A percentile compares a stretch with the other conserved stretches of the same genome.
These are phyloP conservation scores for Harpagoxenus sublaevis DNA, from an alignment of 2,888 invertebrate genomes.

Conservation along the genomic window DNA sequence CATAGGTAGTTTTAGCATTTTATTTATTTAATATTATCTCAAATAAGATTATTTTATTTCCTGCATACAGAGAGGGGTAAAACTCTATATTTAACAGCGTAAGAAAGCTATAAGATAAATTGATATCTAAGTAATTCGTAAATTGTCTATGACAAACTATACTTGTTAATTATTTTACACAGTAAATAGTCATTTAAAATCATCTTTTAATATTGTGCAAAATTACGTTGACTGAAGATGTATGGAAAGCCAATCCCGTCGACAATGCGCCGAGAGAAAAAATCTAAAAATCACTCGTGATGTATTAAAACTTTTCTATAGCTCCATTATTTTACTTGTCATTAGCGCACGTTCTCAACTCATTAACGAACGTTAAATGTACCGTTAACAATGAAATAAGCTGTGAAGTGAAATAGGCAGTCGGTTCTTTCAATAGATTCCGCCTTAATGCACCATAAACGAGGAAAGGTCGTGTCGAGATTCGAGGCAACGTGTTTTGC, in stretches of 20 bases:
- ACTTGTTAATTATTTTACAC: neutral
- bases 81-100: neutral
- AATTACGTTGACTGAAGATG: neutral
- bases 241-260: neutral
- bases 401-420: constrained; percentile 35
- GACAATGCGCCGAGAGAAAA: neutral
- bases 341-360: constrained; percentile 34
- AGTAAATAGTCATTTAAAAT: neutral
- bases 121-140: neutral
- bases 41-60: neutral
- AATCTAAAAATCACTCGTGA: neutral
- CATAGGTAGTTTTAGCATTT: neutral
- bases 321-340: constrained; percentile 12
- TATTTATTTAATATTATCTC: neutral
- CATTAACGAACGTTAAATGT: constrained; percentile 45
- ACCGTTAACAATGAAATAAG: constrained; percentile 41
- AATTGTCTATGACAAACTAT: neutral
- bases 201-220: neutral
- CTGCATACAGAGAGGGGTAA: neutral
- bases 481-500: constrained; percentile 29
- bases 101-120: neutral
- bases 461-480: constrained; percentile 20
- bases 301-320: constrained; percentile 7
- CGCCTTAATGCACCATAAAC: constrained; percentile 43
- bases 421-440: constrained; percentile 20